Evolutionary conservation across 1,140 invertebrate genomes (phyloP).

Genomic region (Gryon sp.): DNA sequence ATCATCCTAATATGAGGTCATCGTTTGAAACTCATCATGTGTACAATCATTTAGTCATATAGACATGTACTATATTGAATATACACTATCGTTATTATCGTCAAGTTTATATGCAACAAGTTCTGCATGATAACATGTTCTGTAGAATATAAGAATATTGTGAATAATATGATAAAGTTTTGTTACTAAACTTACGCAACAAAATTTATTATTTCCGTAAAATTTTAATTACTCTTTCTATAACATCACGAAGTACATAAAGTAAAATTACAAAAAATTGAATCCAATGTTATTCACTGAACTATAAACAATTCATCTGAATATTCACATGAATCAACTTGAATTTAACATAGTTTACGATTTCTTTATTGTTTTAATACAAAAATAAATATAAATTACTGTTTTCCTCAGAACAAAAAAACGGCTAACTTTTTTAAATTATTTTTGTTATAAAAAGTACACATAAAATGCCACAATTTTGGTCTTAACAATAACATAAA

Average conservation of each 20-base stretch:
- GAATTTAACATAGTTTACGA: constrained; percentile 39
- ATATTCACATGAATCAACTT: constrained; percentile 29
- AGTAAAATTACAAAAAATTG: too few relatives aligned
- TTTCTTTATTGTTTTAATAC: constrained; percentile 8
- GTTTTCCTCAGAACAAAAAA: too few relatives aligned
- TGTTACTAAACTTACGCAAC: constrained; percentile 24
- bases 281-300: too few relatives aligned
- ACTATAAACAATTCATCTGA: constrained; percentile 31
- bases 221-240: constrained; percentile 39
- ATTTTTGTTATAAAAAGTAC: too few relatives aligned
- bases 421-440: too few relatives aligned
- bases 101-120: constrained; percentile 53
- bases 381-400: too few relatives aligned
- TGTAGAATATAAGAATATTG: constrained; percentile 36
- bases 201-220: too few relatives aligned
- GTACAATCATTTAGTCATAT: constrained; percentile 25
- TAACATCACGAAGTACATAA: constrained; percentile 30
- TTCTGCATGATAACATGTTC: constrained; percentile 40
- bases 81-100: constrained; percentile 36
- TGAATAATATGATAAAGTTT: constrained; percentile 44
- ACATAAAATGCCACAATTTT: constrained; percentile 18
- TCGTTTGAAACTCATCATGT: constrained; percentile 16
- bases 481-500: too few relatives aligned
- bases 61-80: constrained; percentile 52
- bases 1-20: constrained; percentile 53